These are phyloP conservation scores for Dioctria rufipes DNA, from an alignment of 2,888 invertebrate genomes.

Conservation along the genomic window DNA sequence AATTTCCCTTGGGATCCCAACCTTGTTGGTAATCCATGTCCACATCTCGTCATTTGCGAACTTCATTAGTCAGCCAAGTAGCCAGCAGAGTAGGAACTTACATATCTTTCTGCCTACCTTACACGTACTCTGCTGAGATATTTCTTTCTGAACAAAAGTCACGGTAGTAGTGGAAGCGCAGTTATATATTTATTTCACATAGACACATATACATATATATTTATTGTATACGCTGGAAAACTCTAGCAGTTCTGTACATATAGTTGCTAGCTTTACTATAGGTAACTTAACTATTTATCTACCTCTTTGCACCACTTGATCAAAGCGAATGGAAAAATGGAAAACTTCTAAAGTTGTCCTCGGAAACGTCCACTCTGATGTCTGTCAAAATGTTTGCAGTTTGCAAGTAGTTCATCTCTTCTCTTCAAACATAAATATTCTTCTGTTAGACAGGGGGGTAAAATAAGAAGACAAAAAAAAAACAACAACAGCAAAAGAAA, in stretches of 20 bases:
- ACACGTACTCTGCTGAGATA: neutral
- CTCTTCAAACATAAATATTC: neutral
- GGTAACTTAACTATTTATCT: neutral
- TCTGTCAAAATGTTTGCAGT: conserved; percentile 27
- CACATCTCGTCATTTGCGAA: conserved; percentile 28
- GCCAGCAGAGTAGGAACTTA: neutral
- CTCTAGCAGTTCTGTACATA: neutral
- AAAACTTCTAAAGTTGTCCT: neutral
- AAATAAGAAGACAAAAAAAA: too few relatives aligned
- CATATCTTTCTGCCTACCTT: too few relatives aligned
- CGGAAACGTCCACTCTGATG: conserved; percentile 12
- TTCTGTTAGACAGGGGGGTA: too few relatives aligned
- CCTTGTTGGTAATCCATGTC: conserved; percentile 24
- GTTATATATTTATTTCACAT: neutral
- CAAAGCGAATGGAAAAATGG: conserved; percentile 7
- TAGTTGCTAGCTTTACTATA: conserved; percentile 5
- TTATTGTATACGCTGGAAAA: neutral
- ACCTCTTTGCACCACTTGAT: conserved; percentile 1
- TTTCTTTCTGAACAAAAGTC: neutral
- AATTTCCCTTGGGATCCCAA: conserved; percentile 32
- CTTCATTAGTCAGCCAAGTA: conserved; percentile 21
- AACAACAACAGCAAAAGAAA: neutral
- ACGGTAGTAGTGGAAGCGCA: neutral
- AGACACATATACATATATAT: too few relatives aligned
- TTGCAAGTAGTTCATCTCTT: neutral